Evolutionary conservation across 2,888 invertebrate genomes (phyloP).

Genomic region (Watsonalla cultraria): DNA sequence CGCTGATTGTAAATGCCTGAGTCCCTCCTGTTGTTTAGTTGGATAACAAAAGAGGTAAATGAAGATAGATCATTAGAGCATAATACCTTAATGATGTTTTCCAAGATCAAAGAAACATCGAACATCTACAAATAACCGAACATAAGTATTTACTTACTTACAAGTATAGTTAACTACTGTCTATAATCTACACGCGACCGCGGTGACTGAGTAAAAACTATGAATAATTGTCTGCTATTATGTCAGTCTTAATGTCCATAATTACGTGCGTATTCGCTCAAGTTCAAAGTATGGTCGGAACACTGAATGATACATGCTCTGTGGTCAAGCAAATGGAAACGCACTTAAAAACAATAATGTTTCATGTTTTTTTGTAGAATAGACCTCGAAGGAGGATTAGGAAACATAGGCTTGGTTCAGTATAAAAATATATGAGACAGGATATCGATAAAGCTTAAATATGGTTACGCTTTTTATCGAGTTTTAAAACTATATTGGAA

Average conservation of each 20-base stretch:
- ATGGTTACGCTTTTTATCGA: too few relatives aligned
- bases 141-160: not conserved
- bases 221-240: not conserved
- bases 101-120: not conserved
- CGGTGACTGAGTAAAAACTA: not conserved
- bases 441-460: too few relatives aligned
- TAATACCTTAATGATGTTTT: not conserved
- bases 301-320: not conserved
- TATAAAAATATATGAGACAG: too few relatives aligned
- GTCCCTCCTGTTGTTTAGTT: too few relatives aligned
- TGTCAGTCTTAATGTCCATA: not conserved
- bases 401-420: too few relatives aligned
- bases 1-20: too few relatives aligned
- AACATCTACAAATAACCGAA: not conserved
- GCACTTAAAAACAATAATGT: too few relatives aligned
- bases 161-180: not conserved
- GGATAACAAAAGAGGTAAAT: not conserved
- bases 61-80: not conserved
- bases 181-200: not conserved
- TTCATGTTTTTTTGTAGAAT: too few relatives aligned
- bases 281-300: not conserved
- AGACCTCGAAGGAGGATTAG: too few relatives aligned
- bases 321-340: not conserved
- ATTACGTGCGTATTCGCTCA: not conserved
- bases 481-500: too few relatives aligned